Base-by-base conservation (phyloP, 2,888 invertebrate genomes). In the Lepidonotus clava region DNA sequence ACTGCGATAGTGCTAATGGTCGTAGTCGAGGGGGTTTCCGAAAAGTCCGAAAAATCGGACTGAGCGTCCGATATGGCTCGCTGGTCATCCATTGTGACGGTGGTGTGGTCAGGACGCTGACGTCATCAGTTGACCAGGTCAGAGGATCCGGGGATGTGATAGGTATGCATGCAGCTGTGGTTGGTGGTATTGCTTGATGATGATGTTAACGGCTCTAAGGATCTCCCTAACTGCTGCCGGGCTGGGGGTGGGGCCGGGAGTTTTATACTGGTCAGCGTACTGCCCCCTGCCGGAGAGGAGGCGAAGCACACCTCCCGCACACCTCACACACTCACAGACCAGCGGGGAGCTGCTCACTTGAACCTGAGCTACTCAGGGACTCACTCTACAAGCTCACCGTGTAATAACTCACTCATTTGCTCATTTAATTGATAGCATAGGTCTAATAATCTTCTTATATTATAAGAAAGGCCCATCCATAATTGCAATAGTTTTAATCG, bases 1-100 rank as follows among this genome's bases (percentile, higher is more conserved):
- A 98, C 97, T 80, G 97, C 98, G 90, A 98, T 97, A 87, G 98
- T 98, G 94, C 97, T 97, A 92, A 98, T 96, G 91, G 97, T 97
- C 87, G 97, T 97, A 38, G 93, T 93, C 38, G 93, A 92, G 53
- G 92, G 91, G 84, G 91, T 87, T 88, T 92, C 92, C 89, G 92
- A 90, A 84, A 92, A 87, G 86, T 93, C 93, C 89, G 91, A 91
- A 85, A 86, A 41, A 1, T 86, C 86, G 83, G 86, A 86, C 83
- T 61, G 21, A 32, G 61, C 61, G 24, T 86, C 86, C 83, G 83
- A 56, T 28, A 18, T 36, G 53, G 66, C 32, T 76, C 51, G 34
- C 51, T 8, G 36, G 51, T 36, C 76, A 28, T 84, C 53, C 61
- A 56, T 53, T n/a, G 36, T 53, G 61, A n/a, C 56, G 1, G 6